These are phyloP conservation scores for Magallana gigas DNA, from an alignment of 1,140 invertebrate species.

Conservation along the genomic window DNA sequence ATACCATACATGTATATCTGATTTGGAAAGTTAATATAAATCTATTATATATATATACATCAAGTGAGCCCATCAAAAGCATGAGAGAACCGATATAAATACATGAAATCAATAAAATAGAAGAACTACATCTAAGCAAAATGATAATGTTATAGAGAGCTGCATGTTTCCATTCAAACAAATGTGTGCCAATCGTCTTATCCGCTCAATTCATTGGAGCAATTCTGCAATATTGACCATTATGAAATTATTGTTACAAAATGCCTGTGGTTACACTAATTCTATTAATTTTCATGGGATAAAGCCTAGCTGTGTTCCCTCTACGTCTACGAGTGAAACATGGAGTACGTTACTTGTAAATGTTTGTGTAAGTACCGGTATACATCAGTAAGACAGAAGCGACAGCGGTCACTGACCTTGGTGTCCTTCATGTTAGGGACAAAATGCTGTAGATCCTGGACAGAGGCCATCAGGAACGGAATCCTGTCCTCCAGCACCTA, in stretches of 20 bases:
- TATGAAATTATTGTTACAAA: too few relatives aligned
- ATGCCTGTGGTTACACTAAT: too few relatives aligned
- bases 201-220: too few relatives aligned
- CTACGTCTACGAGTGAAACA: background rate
- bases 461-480: slow-evolving; percentile 97
- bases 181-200: too few relatives aligned
- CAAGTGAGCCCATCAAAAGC: slow-evolving; percentile 20
- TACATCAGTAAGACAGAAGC: too few relatives aligned
- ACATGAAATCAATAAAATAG: background rate
- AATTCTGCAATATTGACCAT: too few relatives aligned
- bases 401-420: slow-evolving; percentile 82
- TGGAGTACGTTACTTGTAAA: too few relatives aligned
- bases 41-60: too few relatives aligned
- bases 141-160: slow-evolving; percentile 7
- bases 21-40: too few relatives aligned
- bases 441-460: slow-evolving; percentile 96
- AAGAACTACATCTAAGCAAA: background rate
- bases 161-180: background rate
- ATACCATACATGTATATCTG: too few relatives aligned
- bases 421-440: slow-evolving; percentile 91
- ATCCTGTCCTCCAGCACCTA: slow-evolving; percentile 91
- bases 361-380: too few relatives aligned
- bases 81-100: background rate
- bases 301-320: background rate
- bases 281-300: background rate